These are phyloP conservation scores for Trissoscelio sp. DNA, from an alignment of 2,888 invertebrate species.

Conservation along the genomic window DNA sequence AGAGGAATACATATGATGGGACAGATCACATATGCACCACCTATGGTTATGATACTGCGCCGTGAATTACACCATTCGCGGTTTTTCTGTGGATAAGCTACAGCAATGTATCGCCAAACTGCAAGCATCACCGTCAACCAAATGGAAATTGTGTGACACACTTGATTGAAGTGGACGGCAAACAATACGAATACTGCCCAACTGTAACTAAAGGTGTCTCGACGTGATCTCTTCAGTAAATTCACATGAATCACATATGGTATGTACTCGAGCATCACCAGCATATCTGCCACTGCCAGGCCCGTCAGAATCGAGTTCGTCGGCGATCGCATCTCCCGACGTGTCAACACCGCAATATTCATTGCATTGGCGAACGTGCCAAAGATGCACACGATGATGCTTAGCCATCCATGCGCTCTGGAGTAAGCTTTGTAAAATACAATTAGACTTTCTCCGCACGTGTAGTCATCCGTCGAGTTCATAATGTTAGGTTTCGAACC, in stretches of 20 bases:
- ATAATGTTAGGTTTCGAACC: slow-evolving; percentile 8
- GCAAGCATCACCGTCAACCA: slow-evolving; percentile 96
- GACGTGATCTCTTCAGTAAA: slow-evolving; percentile 85
- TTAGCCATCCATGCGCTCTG: slow-evolving; percentile 92
- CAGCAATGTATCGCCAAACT: slow-evolving; percentile 95
- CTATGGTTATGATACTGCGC: slow-evolving; percentile 90
- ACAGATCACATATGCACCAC: slow-evolving; percentile 91
- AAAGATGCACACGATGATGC: slow-evolving; percentile 93
- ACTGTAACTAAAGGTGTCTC: slow-evolving; percentile 87
- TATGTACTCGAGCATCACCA: slow-evolving; percentile 98
- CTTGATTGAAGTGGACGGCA: slow-evolving; percentile 95
- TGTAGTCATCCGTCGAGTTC: slow-evolving; percentile 78
- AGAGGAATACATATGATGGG: slow-evolving; percentile 93
- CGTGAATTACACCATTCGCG: slow-evolving; percentile 92
- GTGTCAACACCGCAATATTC: slow-evolving; percentile 94
- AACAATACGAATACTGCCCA: slow-evolving; percentile 95
- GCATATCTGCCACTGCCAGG: slow-evolving; percentile 94
- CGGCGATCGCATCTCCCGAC: slow-evolving; percentile 95
- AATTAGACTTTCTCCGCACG: slow-evolving; percentile 86
- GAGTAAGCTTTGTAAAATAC: slow-evolving; percentile 88
- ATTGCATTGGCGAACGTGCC: slow-evolving; percentile 96
- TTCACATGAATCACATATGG: slow-evolving; percentile 94
- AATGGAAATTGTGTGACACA: slow-evolving; percentile 95
- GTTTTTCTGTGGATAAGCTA: slow-evolving; percentile 92
- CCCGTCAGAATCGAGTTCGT: slow-evolving; percentile 94